A percentile compares a stretch with the other conserved stretches of the same genome.
phyloP scores from a whole-genome alignment of 1,140 invertebrate genomes.

The Drosophila kepulauana region DNA sequence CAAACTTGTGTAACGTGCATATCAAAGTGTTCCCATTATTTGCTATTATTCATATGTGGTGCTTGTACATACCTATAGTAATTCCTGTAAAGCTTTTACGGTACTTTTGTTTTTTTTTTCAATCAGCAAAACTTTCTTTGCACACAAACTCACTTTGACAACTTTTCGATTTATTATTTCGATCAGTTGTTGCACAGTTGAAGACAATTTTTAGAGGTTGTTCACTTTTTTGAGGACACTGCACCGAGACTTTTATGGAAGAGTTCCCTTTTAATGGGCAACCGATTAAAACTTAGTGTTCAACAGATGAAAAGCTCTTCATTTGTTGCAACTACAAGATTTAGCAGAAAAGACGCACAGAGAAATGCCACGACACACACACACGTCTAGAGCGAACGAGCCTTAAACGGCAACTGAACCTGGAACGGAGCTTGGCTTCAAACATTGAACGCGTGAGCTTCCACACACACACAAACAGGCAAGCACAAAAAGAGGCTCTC shows the following conservation, averaged over 20 bases:
- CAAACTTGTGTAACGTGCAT: background rate
- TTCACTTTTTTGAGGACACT: background rate
- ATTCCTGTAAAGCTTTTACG: slow-evolving; percentile 13
- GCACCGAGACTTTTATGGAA: background rate
- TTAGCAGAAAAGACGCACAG: slow-evolving; percentile 6
- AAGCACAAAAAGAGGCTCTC: slow-evolving; percentile 1
- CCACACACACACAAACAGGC: background rate
- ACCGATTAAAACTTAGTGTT: slow-evolving; percentile 15
- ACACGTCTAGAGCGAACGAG: slow-evolving; percentile 55
- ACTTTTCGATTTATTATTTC: slow-evolving; percentile 1
- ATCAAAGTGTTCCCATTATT: slow-evolving; percentile 1
- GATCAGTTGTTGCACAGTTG: background rate
- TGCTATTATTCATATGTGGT: background rate
- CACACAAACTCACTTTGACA: slow-evolving; percentile 13
- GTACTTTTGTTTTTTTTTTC: background rate
- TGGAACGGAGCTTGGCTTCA: slow-evolving; percentile 52
- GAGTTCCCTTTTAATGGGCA: slow-evolving; percentile 1
- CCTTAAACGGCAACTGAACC: slow-evolving; percentile 56
- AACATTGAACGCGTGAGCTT: slow-evolving; percentile 30
- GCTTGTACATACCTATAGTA: slow-evolving; percentile 25
- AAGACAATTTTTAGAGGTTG: background rate
- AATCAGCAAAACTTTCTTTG: slow-evolving; percentile 19
- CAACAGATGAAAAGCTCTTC: slow-evolving; percentile 16
- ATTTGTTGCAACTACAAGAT: slow-evolving; percentile 5
- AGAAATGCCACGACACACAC: slow-evolving; percentile 23